Conservation (phyloP, 2,888 invertebrate species). For the Drosophila meridionalis region DNA sequence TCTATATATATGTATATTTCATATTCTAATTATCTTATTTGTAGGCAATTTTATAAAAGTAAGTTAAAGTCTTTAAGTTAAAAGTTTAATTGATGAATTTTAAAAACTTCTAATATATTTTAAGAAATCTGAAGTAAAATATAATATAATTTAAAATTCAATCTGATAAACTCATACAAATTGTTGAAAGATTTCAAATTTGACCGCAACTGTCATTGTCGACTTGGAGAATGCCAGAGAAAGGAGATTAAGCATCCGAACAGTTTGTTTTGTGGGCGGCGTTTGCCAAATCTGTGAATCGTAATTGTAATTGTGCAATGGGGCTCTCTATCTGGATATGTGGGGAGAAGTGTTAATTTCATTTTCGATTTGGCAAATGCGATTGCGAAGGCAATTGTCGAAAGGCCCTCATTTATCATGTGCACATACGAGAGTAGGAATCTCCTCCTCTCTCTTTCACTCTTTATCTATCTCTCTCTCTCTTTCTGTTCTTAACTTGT, state of each 20-base stretch:
- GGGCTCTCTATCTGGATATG: constrained; percentile 13
- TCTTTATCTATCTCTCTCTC: neutral
- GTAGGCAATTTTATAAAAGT: no score
- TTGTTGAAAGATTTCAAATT: constrained; percentile 76
- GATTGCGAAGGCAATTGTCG: constrained; percentile 77
- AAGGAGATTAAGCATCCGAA: constrained; percentile 32
- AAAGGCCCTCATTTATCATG: constrained; percentile 82
- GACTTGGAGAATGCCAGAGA: constrained; percentile 38
- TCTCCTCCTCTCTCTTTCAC: neutral
- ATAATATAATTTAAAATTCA: constrained; percentile 29
- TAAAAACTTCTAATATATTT: neutral
- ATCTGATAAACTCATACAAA: constrained; percentile 78
- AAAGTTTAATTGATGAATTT: neutral
- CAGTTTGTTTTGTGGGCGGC: constrained; percentile 47
- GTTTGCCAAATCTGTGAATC: constrained; percentile 21
- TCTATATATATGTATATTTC: no score
- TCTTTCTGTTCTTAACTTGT: constrained; percentile 22
- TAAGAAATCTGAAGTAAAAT: neutral
- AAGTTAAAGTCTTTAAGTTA: no score
- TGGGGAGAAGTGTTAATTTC: constrained; percentile 74
- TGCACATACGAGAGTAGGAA: constrained; percentile 53
- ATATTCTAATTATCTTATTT: no score
- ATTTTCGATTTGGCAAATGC: constrained; percentile 79
- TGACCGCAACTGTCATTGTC: constrained; percentile 55
- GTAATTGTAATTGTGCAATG: constrained; percentile 15